Conservation (phyloP, 2,113 vertebrate species). For the Mesitornis unicolor region DNA sequence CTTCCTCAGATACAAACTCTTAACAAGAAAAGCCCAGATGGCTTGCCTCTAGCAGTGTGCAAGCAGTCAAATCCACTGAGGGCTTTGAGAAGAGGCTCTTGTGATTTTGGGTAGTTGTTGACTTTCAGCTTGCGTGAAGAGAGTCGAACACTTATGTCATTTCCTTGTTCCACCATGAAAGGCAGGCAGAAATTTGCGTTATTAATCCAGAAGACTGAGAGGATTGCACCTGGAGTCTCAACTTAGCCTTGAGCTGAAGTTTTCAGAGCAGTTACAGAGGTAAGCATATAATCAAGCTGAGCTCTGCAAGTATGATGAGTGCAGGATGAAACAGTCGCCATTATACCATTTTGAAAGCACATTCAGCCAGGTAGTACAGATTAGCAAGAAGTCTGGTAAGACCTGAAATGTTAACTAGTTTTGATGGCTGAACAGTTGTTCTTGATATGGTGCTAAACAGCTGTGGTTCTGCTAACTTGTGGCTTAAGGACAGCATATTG, state of each 20-base stretch:
- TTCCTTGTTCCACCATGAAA: neutral
- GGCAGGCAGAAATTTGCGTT: neutral
- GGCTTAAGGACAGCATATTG: neutral
- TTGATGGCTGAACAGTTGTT: neutral
- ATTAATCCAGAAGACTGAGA: neutral
- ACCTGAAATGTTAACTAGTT: neutral
- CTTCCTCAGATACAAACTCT: neutral
- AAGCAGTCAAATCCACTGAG: neutral
- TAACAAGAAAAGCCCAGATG: neutral
- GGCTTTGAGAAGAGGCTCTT: neutral
- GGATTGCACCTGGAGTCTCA: neutral
- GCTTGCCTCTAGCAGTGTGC: slow-evolving; percentile 13
- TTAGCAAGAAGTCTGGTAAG: neutral
- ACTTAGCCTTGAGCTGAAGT: neutral
- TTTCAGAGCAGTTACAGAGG: neutral
- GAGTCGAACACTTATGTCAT: neutral
- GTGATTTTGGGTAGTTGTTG: slow-evolving; percentile 11
- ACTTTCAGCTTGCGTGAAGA: neutral
- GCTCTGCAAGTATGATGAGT: neutral
- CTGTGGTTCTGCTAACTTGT: neutral
- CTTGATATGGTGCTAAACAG: accelerated
- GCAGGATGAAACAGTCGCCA: neutral
- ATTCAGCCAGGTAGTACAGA: neutral
- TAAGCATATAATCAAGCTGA: neutral
- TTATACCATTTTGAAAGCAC: neutral